phyloP scores from a whole-genome alignment of 2,797 vertebrate species.

The Sebastolobus alascanus region DNA sequence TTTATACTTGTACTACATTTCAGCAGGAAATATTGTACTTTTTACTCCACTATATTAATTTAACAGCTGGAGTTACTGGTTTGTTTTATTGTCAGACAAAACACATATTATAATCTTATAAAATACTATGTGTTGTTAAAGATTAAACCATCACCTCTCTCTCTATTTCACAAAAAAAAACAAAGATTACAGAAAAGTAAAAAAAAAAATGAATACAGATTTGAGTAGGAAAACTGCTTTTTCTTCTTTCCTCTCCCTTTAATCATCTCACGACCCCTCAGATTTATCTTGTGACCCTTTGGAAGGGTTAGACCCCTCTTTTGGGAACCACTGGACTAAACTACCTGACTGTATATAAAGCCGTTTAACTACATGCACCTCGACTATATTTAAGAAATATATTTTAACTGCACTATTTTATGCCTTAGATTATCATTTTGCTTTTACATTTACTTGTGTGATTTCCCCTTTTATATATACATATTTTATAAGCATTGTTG shows the following conservation, averaged over 20 bases:
- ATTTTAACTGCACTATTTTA: too few species aligned
- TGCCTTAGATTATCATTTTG: too few species aligned
- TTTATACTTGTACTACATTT: not conserved
- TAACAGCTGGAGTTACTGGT: not conserved
- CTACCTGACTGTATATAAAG: not conserved
- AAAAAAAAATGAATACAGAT: not conserved
- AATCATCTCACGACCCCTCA: not conserved
- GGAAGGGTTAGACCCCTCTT: too few species aligned
- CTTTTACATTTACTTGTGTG: too few species aligned
- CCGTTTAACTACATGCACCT: not conserved
- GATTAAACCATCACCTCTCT: not conserved
- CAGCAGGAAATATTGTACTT: not conserved
- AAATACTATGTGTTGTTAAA: not conserved
- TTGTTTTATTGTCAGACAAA: not conserved
- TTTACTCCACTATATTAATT: not conserved
- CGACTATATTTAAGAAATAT: accelerated
- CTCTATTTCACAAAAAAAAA: not conserved
- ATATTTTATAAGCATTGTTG: too few species aligned
- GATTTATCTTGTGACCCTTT: not conserved
- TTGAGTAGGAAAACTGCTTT: not conserved
- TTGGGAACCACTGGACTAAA: not conserved
- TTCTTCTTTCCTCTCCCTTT: not conserved
- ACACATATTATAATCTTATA: not conserved
- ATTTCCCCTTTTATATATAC: too few species aligned
- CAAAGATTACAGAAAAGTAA: not conserved